These are phyloP conservation scores for Lophius americanus DNA, from an alignment of 2,797 vertebrate species.

Conservation along the genomic window DNA sequence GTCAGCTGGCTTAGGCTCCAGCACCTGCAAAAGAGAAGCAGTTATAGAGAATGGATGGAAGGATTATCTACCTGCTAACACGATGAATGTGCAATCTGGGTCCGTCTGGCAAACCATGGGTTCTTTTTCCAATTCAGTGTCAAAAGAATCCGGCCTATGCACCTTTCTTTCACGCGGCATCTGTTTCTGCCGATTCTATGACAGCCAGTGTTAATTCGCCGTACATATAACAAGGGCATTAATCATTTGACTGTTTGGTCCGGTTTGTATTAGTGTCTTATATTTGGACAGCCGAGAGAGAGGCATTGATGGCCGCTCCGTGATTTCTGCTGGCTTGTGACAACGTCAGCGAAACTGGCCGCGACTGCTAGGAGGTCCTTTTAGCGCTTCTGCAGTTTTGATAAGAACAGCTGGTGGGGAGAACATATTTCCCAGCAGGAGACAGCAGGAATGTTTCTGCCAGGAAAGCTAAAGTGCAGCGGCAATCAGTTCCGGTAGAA, in stretches of 20 bases:
- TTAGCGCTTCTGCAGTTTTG: constrained; percentile 61
- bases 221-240: constrained; percentile 66
- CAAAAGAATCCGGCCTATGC: constrained; percentile 73
- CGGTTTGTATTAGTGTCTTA: constrained; percentile 59
- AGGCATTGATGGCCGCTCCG: constrained; percentile 22
- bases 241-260: constrained; percentile 36
- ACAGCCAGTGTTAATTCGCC: constrained; percentile 39
- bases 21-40: background rate
- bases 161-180: constrained; percentile 59
- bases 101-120: constrained; percentile 68
- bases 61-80: constrained; percentile 46
- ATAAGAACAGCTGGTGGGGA: constrained; percentile 68
- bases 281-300: constrained; percentile 36
- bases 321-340: constrained; percentile 45
- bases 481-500: constrained; percentile 26
- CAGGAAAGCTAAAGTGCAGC: constrained; percentile 57
- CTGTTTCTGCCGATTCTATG: constrained; percentile 20
- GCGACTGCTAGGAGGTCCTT: constrained; percentile 45
- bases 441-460: constrained; percentile 72
- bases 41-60: constrained; percentile 22
- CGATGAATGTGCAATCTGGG: constrained; percentile 77
- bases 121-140: constrained; percentile 59
- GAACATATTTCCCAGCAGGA: constrained; percentile 68
- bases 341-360: constrained; percentile 48
- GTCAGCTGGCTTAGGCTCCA: too few relatives aligned